Evolutionary conservation across 2,113 vertebrate genomes (phyloP), one percentile per base, ranked within the genome.

Genomic region (Hippocampus barbouri): DNA sequence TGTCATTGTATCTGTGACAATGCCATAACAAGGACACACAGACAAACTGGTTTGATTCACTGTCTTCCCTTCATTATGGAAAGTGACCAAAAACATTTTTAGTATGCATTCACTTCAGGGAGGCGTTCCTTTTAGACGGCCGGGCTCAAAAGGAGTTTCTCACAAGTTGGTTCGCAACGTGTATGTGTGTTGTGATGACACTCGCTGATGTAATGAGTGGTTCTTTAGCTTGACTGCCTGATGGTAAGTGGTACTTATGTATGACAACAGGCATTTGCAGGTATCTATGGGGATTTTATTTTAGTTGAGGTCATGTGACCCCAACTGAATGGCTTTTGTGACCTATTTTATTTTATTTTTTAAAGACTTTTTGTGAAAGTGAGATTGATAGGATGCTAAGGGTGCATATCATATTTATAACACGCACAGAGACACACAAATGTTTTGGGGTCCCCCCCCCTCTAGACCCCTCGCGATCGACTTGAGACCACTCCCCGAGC

Each of bases 41-140:
- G 84, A 5, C 70, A 68, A 86, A 85, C 85, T 62, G 85, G 86
- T 87, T 88, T 85, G 47, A 68, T 75, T 84, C 76, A 45, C 45
- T 79, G 66, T 77, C 65, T 65, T 66, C 2, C 2, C 66, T 21
- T 77, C n/a, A 64, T 77, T 60, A 43, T 14, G 21, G 76, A 62
- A 84, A 78, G 25, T 54, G 27, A 76, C 69, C 27, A 69, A 38
- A 25, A 1, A 12, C 49, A 53, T 77, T 64, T 63, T 66, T 38
- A 20, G 11, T 47, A 40, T 30, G 54, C 38, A 6, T 12, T 69
- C 11, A 40, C 57, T 40, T 69, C 20, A 1, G 23, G 66, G 47
- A 66, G 21, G 53, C 9, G 21, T 1, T 20, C 20, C 20, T 64
- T 43, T 4, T 57, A 3, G 3, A 63, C 8, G 34, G 5, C 34